Base-by-base conservation (phyloP, 2,888 invertebrate species). In the Eumerus sabulonum region DNA sequence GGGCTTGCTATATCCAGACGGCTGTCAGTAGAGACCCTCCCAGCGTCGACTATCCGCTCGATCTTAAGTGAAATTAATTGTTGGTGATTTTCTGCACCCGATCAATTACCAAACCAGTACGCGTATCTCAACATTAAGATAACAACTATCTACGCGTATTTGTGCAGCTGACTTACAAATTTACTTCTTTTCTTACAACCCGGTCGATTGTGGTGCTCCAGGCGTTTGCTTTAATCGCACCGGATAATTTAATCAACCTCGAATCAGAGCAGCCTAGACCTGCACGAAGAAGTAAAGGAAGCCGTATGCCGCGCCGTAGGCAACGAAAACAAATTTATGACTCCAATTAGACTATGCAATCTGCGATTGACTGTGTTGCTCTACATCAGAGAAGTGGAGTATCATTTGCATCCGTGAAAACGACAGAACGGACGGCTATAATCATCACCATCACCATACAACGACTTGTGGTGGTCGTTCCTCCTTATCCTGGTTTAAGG, bases 1-100 rank as follows among this genome's bases (percentile, higher is more conserved):
- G 50, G 50, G 56, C n/a, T 16, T 13, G 14, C 4, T 17, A n/a
- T 14, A 2, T 27, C 19, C 42, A 7, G 5, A 16, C 14, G 16
- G 14, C 27, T 44, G 54, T 50, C 45, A 60, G 48, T 27, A 2
- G 3, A 7, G 27, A 27, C 7, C 27, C 48, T 64, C 12, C 40
- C n/a, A 40, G 3, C 3, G 12, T 40, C 40, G 11, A 40, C 40
- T 40, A n/a, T 40, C 12, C 71, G 45, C 18, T 38, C 60, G 48
- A 57, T 72, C 77, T 59, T 74, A 79, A 79, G 79, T 79, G 79
- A 79, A 79, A 79, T 74, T 79, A 79, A 79, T 79, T 79, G 68
- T 74, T 62, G 70, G 74, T 70, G 79, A 79, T 74, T 79, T 74
- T 74, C 74, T 64, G 79, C 79, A 79, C 79, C 79, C 74, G 79